Percentiles rank a stretch among this genome's conserved stretches.
Conservation (phyloP, 2,113 vertebrate species). For the Suncus etruscus region DNA sequence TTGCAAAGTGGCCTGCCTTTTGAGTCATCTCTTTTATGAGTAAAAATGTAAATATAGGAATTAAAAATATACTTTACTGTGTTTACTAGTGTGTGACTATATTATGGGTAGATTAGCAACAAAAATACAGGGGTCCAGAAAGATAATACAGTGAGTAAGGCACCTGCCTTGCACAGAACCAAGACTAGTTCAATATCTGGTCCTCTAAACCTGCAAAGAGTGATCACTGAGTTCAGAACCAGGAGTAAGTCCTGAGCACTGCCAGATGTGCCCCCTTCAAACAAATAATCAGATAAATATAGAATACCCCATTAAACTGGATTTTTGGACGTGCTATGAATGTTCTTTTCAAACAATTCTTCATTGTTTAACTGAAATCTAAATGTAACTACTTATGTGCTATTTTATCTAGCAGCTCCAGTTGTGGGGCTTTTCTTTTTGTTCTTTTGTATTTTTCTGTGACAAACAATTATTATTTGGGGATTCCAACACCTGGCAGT, state of each 20-base stretch:
- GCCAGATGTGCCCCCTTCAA: no score
- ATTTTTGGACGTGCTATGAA: neutral
- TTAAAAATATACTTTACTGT: neutral
- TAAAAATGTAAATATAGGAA: neutral
- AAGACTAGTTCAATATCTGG: no score
- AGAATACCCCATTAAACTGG: neutral
- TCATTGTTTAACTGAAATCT: neutral
- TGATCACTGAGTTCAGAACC: no score
- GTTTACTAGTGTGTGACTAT: neutral
- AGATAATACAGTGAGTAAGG: no score
- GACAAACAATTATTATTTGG: no score
- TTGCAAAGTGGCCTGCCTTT: neutral
- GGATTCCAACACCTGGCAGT: no score
- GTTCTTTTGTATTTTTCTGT: neutral
- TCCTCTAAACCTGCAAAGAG: no score
- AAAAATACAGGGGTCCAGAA: no score
- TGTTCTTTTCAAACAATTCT: neutral
- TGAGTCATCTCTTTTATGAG: neutral
- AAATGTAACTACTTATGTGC: neutral
- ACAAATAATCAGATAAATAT: neutral
- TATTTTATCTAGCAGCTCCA: neutral
- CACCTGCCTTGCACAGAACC: no score
- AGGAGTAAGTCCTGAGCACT: no score
- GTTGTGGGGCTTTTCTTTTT: conserved; percentile 6
- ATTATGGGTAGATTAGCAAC: conserved; percentile 1